Evolutionary conservation across 2,113 vertebrate species (phyloP), one percentile per base, ranked within the genome.

Genomic region (Electrona antarctica): DNA sequence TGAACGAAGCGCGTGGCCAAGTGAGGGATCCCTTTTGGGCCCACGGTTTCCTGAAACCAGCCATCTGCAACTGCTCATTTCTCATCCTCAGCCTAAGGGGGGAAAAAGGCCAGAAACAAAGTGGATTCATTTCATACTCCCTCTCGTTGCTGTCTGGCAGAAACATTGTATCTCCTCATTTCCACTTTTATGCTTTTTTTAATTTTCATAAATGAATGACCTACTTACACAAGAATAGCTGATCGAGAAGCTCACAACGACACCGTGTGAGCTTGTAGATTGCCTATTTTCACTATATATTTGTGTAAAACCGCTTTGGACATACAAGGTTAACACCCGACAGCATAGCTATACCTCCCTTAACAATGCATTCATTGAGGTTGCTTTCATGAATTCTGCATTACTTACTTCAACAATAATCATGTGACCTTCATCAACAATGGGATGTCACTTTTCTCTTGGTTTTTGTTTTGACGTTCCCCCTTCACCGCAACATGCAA

Each of bases 41-140:
- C 69, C 57, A 86, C 65, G 90, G 89, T 92, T 93, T 93, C 85
- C 88, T 90, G 76, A 85, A 79, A 82, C 72, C 69, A 90, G 85
- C 78, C 91, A 91, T 92, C 89, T 92, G 91, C 72, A 88, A 78
- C 81, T 85, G 85, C 75, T 87, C 83, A 49, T 4, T 82, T 78
- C 72, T 78, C 49, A 74, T 56, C 65, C 67, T 77, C 21, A 67
- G 76, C 88, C 85, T 0, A 64, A 28, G 85, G 88, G 78, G 64
- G 79, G 73, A 75, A 73, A 74, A 85, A 80, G 71, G 68, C 74
- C 87, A 65, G 78, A 82, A 82, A 85, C 77, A 70, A 80, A 89
- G 71, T 76, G 73, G 60, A 81, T 85, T 87, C 80, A 84, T 81
- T 83, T 14, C 46, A 50, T 50, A 49, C 3, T 6, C 9, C 28